A percentile compares a stretch with the other conserved stretches of the same genome.
These are phyloP conservation scores for Pygoscelis antarcticus DNA, from an alignment of 2,113 vertebrate genomes.

Conservation along the genomic window DNA sequence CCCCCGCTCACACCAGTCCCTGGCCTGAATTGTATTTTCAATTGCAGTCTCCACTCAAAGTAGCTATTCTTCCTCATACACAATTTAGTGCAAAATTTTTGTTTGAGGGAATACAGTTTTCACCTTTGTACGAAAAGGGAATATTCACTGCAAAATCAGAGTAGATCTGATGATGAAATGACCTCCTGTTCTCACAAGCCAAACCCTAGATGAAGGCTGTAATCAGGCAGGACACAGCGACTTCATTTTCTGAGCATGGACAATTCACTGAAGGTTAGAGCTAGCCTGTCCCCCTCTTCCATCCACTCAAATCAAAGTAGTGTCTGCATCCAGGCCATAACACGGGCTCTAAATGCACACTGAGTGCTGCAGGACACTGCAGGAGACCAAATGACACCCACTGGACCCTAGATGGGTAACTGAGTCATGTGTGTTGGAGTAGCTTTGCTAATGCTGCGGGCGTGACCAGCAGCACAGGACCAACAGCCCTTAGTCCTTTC, in stretches of 20 bases:
- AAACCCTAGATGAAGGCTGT: not conserved
- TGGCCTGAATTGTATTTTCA: not conserved
- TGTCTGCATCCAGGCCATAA: not conserved
- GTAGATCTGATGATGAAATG: not conserved
- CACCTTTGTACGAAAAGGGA: not conserved
- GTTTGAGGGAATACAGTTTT: not conserved
- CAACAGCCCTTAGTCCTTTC: not conserved
- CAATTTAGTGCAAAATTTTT: not conserved
- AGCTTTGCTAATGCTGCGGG: not conserved
- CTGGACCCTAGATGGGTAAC: no score
- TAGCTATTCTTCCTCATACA: not conserved
- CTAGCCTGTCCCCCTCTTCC: not conserved
- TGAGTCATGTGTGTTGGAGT: not conserved
- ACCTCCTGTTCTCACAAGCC: not conserved
- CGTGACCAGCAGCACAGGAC: not conserved
- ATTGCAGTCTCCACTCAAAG: not conserved
- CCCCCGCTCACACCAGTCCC: not conserved
- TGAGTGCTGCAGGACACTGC: not conserved
- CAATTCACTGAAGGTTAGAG: not conserved
- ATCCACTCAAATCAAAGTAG: not conserved
- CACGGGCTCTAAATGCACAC: not conserved
- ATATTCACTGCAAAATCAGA: not conserved
- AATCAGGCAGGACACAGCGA: not conserved
- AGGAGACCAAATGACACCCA: not conserved
- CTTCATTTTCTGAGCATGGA: not conserved